Evolutionary conservation across 2,888 invertebrate genomes (phyloP), one percentile per base, ranked within the genome.

Genomic region (Orgyia antiqua): DNA sequence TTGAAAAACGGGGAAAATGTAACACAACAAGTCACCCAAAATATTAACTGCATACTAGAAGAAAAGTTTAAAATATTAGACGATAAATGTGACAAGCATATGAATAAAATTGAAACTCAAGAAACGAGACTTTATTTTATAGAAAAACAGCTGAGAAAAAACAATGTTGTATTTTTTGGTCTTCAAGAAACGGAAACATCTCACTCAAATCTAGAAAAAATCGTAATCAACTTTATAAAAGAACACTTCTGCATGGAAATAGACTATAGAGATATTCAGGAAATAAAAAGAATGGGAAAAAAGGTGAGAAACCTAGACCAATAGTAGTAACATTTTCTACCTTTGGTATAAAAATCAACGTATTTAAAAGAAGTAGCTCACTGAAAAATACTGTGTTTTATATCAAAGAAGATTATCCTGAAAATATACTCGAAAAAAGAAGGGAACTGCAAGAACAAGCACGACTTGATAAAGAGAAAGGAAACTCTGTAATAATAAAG

Each of bases 351-450:
- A 45, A 48, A 36, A 44, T 44, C 5, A 28, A 36, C 23, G 33
- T 44, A 6, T 20, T 39, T 9, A 38, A 38, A 33, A 23, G 37
- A 13, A 42, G 29, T 29, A 17, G 23, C 6, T 17, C 27, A 10
- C 17, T 42, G 3, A 42, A 40, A 27, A 35, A 39, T 13, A 42
- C 42, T 2, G 6, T 5, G 2, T 44, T 31, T n/a, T 45, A 48
- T 17, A 31, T 48, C 10, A 36, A 29, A 18, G 42, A 45, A 36
- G 43, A 51, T 18, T 51, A 29, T 23, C 50, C 46, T 21, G 26
- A 29, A 20, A 18, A 46, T 9, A 64, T 39, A 6, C 11, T 51
- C 13, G 33, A 45, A 11, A 45, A 41, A 27, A 40, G 45, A 24
- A 47, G 27, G 38, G 31, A 42, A 20, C 15, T 51, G 18, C 36